A percentile compares a stretch with the other conserved stretches of the same genome.
These are phyloP conservation scores for Calycopis cecrops DNA, from an alignment of 1,140 invertebrate species.

Conservation along the genomic window DNA sequence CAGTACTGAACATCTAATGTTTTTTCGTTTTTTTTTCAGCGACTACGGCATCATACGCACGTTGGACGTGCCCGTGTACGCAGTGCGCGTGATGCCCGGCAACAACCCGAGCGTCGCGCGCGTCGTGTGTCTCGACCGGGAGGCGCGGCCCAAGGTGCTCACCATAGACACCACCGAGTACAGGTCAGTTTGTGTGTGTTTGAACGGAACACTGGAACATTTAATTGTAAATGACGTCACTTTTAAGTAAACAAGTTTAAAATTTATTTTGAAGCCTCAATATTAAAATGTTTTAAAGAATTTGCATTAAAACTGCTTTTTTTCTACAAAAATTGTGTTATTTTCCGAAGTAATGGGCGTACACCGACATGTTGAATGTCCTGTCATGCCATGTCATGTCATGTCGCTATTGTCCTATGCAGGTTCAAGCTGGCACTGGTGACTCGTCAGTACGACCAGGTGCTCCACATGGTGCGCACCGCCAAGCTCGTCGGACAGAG, in stretches of 20 bases:
- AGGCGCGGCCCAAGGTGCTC: constrained; percentile 91
- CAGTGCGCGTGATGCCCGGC: constrained; percentile 92
- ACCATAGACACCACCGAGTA: constrained; percentile 98
- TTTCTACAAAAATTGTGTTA: too few species aligned
- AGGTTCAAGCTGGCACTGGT: constrained; percentile 97
- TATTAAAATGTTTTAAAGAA: too few species aligned
- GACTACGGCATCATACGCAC: constrained; percentile 99
- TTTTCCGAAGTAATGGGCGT: too few species aligned
- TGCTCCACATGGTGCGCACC: constrained; percentile 97
- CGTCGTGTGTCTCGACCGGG: constrained; percentile 97
- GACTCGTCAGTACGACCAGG: constrained; percentile 98
- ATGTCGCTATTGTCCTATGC: too few species aligned
- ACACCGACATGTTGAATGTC: too few species aligned
- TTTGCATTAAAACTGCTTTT: too few species aligned
- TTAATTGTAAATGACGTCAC: neutral
- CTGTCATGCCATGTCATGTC: too few species aligned
- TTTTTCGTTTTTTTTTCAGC: constrained; percentile 69
- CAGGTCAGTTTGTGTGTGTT: constrained; percentile 68
- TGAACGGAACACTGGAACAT: too few species aligned
- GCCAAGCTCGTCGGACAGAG: constrained; percentile 98
- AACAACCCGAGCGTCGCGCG: constrained; percentile 91
- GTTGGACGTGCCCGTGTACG: constrained; percentile 97
- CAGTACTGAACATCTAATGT: neutral
- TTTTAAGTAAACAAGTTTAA: too few species aligned
- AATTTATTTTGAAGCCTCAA: too few species aligned